Evolutionary conservation across 2,113 vertebrate species (phyloP).

Genomic region (Albula glossodonta): DNA sequence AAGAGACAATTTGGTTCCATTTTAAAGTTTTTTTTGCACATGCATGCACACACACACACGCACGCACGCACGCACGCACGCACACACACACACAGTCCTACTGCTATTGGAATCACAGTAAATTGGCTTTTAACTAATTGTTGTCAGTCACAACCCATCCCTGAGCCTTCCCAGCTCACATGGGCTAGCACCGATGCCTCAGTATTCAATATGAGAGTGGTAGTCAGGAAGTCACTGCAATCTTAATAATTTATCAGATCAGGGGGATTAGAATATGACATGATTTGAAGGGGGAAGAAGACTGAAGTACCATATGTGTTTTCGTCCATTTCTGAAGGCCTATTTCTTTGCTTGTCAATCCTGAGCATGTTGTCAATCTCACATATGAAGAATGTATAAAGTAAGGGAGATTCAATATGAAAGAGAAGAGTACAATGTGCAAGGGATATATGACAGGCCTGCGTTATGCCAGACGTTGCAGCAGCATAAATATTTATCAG

Average conservation of each 20-base stretch:
- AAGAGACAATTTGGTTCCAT: neutral
- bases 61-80: no score
- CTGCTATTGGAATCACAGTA: neutral
- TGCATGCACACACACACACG: no score
- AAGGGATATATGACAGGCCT: neutral
- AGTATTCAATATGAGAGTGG: neutral
- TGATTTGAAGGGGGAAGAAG: neutral
- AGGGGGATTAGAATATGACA: neutral
- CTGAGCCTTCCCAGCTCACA: neutral
- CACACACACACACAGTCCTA: no score
- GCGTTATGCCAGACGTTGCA: neutral
- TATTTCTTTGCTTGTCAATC: neutral
- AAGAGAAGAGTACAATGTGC: neutral
- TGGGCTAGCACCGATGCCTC: neutral
- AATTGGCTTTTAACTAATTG: neutral
- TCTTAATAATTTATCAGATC: neutral
- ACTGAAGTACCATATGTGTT: neutral
- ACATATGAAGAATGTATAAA: conserved; percentile 8
- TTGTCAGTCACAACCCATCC: neutral
- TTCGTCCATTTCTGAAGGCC: neutral
- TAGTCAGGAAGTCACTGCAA: neutral
- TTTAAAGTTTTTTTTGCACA: neutral
- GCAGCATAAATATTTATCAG: conserved; percentile 14
- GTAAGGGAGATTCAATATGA: conserved; percentile 8
- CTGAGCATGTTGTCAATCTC: neutral